A percentile compares a stretch with the other conserved stretches of the same genome.
Evolutionary conservation across 2,113 vertebrate genomes (phyloP).

Genomic region (Tretioscincus oriximinensis): DNA sequence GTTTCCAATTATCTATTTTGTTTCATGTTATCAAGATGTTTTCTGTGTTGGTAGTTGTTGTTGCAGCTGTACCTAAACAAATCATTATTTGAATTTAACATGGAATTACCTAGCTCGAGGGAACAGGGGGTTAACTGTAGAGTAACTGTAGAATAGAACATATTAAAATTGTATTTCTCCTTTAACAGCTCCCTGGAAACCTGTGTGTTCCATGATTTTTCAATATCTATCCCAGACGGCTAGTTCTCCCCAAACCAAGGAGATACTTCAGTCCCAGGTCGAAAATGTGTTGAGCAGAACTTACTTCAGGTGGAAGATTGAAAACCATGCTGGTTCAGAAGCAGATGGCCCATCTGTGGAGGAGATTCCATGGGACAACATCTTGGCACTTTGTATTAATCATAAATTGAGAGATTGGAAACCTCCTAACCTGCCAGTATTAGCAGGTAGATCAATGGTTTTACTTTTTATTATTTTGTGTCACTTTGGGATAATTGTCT

Average conservation of each 20-base stretch:
- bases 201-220: conserved; percentile 80
- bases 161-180: neutral
- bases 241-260: conserved; percentile 73
- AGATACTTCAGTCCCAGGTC: conserved; percentile 87
- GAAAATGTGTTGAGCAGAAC: conserved; percentile 82
- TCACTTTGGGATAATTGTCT: neutral
- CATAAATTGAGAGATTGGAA: conserved; percentile 92
- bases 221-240: conserved; percentile 82
- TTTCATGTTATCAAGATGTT: too few relatives aligned
- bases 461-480: neutral
- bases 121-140: neutral
- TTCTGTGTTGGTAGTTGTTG: neutral
- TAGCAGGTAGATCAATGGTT: conserved; percentile 68
- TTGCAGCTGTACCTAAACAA: neutral
- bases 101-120: neutral
- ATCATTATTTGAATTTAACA: neutral
- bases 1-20: too few relatives aligned
- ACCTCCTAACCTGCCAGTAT: conserved; percentile 67
- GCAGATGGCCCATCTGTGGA: conserved; percentile 62
- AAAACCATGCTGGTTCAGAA: neutral
- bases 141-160: neutral
- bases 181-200: conserved; percentile 81
- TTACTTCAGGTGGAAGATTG: conserved; percentile 61
- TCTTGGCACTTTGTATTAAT: conserved; percentile 85
- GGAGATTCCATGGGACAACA: conserved; percentile 85